A percentile compares a stretch with the other conserved stretches of the same genome.
These are phyloP conservation scores for Hydra vulgaris DNA, from an alignment of 30 jellyfish, hydroid and myxozoan species.

Conservation along the genomic window DNA sequence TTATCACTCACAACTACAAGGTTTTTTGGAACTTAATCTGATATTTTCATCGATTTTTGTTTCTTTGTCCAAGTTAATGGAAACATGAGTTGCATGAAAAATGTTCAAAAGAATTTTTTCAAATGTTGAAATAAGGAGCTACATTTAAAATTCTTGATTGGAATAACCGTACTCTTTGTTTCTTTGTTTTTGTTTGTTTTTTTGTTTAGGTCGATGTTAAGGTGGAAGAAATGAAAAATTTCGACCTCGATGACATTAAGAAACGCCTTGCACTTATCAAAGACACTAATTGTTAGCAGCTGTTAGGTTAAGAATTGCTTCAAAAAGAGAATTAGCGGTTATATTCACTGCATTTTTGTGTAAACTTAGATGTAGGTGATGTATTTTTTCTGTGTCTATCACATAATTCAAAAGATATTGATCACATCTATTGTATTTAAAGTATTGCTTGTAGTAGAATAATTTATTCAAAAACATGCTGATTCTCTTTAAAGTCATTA, in stretches of 20 bases:
- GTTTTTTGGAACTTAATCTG: background rate
- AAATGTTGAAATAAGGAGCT: too few relatives aligned
- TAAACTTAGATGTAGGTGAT: background rate
- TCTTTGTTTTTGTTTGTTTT: too few relatives aligned
- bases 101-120: too few relatives aligned
- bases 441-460: background rate
- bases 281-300: conserved; percentile 2
- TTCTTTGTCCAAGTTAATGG: too few relatives aligned
- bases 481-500: too few relatives aligned
- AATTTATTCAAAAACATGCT: background rate
- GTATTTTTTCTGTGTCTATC: background rate
- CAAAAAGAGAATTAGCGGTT: background rate
- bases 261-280: conserved; percentile 23
- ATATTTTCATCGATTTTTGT: too few relatives aligned
- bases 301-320: background rate
- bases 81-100: too few relatives aligned
- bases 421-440: background rate
- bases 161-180: too few relatives aligned
- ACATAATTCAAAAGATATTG: background rate
- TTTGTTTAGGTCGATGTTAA: conserved; percentile 14
- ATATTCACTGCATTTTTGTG: background rate
- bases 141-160: too few relatives aligned
- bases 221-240: conserved; percentile 17
- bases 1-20: background rate
- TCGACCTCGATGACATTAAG: conserved; percentile 33